Evolutionary conservation across 2,113 vertebrate species (phyloP).

Genomic region (Rhineura floridana): DNA sequence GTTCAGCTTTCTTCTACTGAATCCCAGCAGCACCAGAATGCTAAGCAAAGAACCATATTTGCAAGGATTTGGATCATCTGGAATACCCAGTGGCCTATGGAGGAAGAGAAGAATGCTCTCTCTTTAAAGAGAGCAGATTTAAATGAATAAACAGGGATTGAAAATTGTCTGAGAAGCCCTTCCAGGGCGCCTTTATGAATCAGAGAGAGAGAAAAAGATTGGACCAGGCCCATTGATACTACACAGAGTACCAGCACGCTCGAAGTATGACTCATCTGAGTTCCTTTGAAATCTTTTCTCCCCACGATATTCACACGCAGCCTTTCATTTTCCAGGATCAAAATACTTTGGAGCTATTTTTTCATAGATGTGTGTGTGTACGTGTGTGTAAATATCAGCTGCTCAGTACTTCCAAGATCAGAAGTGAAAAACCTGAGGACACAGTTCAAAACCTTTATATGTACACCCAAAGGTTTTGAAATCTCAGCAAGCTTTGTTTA

Average conservation of each 20-base stretch:
- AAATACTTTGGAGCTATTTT: not conserved
- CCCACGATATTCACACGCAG: not conserved
- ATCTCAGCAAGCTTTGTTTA: not conserved
- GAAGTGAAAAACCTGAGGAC: not conserved
- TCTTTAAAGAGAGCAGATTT: not conserved
- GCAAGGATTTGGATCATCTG: not conserved
- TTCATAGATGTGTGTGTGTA: not conserved
- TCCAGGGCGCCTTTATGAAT: not conserved
- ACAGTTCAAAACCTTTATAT: not conserved
- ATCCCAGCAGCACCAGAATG: not conserved
- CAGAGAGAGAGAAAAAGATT: not conserved
- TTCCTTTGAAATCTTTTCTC: not conserved
- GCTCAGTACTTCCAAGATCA: not conserved
- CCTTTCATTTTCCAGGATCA: not conserved
- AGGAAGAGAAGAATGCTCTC: not conserved
- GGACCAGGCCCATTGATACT: not conserved
- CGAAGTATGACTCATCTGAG: not conserved
- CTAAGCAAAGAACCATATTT: not conserved
- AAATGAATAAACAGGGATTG: not conserved
- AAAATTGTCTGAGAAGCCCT: not conserved
- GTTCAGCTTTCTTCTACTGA: not conserved
- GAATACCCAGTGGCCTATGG: no score
- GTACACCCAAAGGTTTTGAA: not conserved
- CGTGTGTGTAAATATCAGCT: not conserved
- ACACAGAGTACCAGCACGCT: not conserved